Evolutionary conservation across 1,140 invertebrate genomes (phyloP), one percentile per base, ranked within the genome.

Genomic region (Antheraea mylitta): DNA sequence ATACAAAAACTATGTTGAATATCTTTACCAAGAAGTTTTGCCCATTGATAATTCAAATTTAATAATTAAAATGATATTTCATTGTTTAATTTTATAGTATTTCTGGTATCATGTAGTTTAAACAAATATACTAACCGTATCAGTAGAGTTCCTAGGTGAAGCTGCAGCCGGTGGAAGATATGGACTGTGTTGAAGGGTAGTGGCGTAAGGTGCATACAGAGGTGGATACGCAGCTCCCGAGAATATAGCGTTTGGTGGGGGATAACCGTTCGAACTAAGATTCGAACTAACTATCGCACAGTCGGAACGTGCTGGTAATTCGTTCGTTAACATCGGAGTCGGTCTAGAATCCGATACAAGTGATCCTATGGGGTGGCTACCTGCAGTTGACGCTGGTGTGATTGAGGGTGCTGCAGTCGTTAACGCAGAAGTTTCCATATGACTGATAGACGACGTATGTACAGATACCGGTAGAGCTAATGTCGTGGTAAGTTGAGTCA

Each of bases 131-230:
- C 93, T 92, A 79, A 95, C 94, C 83, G 94, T 92, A 67, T 95
- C 94, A 62, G 93, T 92, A 64, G 93, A 87, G 73, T 94, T 95
- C 22, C 95, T 94, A 16, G 94, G 93, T 22, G 94, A 95, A 4
- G 94, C 94, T 48, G 94, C 95, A 16, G 95, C 93, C 18, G 95
- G 94, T 18, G 95, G 94, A 73, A 96, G 83, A 78, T 94, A 94
- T 70, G 95, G 87, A 72, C 94, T 95, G 79, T 96, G 95, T 79
- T 95, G 94, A 58, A 96, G 84, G 45, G 94, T 94, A 63, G 90
- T 83, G 4, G 94, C 94, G 77, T 96, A 96, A 0, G 96, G 96
- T 0, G 96, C 94, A 80, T 96, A 97, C 59, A 96, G 91, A 19
- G 96, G 93, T 45, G 95, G 94, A 83, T 96, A 96, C 61, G 94